phyloP scores from a whole-genome alignment of 1,140 invertebrate species.

The Araneus ventricosus region DNA sequence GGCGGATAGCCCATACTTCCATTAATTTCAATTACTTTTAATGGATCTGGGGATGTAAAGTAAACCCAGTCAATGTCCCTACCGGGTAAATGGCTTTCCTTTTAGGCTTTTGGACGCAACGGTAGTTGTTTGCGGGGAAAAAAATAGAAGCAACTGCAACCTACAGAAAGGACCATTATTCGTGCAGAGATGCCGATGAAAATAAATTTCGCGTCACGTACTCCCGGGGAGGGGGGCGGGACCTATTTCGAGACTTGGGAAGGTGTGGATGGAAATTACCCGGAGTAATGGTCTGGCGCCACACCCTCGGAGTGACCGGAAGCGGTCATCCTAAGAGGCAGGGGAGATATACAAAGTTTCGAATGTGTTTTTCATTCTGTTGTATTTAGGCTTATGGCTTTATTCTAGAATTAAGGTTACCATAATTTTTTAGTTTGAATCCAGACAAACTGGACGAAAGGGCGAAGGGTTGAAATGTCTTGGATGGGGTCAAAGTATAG shows the following conservation, averaged over 20 bases:
- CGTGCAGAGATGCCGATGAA: neutral
- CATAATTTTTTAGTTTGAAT: too few relatives aligned
- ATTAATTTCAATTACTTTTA: constrained; percentile 8
- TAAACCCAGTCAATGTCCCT: neutral
- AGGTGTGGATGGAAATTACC: constrained; percentile 49
- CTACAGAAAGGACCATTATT: neutral
- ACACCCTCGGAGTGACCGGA: constrained; percentile 56
- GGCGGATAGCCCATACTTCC: neutral
- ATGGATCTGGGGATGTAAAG: neutral
- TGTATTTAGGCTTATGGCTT: too few relatives aligned
- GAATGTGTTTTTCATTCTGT: neutral
- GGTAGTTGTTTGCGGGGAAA: neutral
- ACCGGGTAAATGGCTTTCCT: neutral
- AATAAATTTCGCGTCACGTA: constrained; percentile 57
- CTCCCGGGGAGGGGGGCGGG: neutral
- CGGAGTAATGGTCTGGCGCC: constrained; percentile 28
- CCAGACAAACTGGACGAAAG: too few relatives aligned
- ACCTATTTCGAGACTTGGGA: neutral
- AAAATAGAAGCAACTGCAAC: neutral
- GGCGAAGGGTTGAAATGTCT: too few relatives aligned
- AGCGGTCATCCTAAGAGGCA: neutral
- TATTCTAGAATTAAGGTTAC: too few relatives aligned
- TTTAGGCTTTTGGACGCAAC: neutral
- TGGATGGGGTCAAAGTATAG: too few relatives aligned
- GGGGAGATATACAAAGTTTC: neutral